Percentiles rank a stretch among this genome's conserved stretches.
These are phyloP conservation scores for Sebastes vulpes DNA, from an alignment of 2,797 vertebrate species.

Conservation along the genomic window DNA sequence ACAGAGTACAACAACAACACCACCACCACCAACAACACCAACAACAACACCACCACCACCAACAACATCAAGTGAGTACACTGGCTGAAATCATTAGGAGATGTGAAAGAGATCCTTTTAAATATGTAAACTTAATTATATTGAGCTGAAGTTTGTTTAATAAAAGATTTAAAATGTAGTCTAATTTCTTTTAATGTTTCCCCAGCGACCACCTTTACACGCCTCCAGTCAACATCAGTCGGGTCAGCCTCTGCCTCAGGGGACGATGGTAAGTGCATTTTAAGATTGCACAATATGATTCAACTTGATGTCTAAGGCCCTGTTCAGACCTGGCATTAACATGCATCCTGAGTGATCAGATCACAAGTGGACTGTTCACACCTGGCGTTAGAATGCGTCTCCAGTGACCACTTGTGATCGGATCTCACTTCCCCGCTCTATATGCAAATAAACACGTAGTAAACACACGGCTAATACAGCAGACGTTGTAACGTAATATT, in stretches of 20 bases:
- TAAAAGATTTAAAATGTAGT: not conserved
- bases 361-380: too few species aligned
- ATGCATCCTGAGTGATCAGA: too few species aligned
- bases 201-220: not conserved
- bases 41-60: too few species aligned
- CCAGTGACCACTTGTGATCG: too few species aligned
- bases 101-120: not conserved
- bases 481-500: too few species aligned
- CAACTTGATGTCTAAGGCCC: not conserved
- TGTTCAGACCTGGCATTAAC: too few species aligned
- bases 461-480: too few species aligned
- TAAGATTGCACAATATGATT: not conserved
- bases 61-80: conserved; percentile 42
- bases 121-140: not conserved
- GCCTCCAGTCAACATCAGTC: too few species aligned
- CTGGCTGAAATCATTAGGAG: not conserved
- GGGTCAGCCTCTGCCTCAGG: not conserved
- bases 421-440: too few species aligned
- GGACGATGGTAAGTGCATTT: not conserved
- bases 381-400: too few species aligned
- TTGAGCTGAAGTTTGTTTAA: not conserved
- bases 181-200: not conserved
- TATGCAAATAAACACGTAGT: too few species aligned
- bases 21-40: too few species aligned
- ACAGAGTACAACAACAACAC: not conserved